Evolutionary conservation across 2,113 vertebrate genomes (phyloP), one percentile per base, ranked within the genome.

Genomic region (Macrotis lagotis): DNA sequence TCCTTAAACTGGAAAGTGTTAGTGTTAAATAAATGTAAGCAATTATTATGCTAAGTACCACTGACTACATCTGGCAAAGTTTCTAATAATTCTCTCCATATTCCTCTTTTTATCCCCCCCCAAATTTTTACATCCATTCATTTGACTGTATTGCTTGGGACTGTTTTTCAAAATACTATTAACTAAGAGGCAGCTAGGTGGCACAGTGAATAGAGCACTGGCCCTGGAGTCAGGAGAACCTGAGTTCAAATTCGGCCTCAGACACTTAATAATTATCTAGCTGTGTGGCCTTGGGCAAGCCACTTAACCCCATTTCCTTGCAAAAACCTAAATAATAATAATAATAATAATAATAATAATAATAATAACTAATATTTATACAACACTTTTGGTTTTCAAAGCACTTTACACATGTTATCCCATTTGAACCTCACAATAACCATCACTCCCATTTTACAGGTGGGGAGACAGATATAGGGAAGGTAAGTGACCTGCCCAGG

Each of bases 391-490:
- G 37, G 2, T 44, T 44, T 83, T 14, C 16, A 44, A 44, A 83
- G 19, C 37, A 83, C 16, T 83, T 83, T 83, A 89, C 50, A 90
- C 95, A 93, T 92, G 95, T 97, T 95, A 95, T 96, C 94, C 94
- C 94, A 93, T 97, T 96, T 97, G 96, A 98, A 91, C 94, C 91
- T 95, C 91, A 96, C 93, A 92, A 94, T 91, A 89, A 92, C 92
- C 96, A 44, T 74, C 16, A 74, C 9, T n/a, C n/a, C n/a, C 5
- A 83, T 83, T 44, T 19, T 83, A 83, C 66, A 83, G 19, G 44
- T 83, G n/a, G 19, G 37, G n/a, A 44, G 44, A 44, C 66, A 83
- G n/a, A 19, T 19, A 83, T 44, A 83, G 66, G 44, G n/a, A 44
- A 44, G n/a, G 19, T 8, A 83, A 83, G n/a, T 44, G n/a, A 44